Base-by-base conservation (phyloP, 2,797 vertebrate species). In the Coregonus ussuriensis region DNA sequence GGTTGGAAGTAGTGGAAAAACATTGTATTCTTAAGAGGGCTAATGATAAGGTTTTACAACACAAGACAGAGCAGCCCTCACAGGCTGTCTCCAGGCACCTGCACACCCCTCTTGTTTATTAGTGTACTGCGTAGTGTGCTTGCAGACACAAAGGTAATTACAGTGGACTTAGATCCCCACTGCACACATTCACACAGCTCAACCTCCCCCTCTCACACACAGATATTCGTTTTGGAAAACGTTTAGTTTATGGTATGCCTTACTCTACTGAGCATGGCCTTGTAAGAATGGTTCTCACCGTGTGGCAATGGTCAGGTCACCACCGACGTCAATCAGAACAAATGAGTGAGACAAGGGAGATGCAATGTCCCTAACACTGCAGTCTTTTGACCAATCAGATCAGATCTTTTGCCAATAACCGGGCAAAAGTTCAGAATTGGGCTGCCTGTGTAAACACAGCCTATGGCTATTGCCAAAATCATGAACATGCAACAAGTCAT, bases 121-220 rank as follows among this genome's bases (percentile, higher is more conserved):
- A 86, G 91, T 92, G 91, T 90, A 92, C 90, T 87, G 87, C 13
- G 85, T 81, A 72, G 86, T 68, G 35, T 11, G 87, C 85, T 83
- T 72, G 41, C 82, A 25, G 82, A 92, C 88, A 90, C 91, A 92
- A 88, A 91, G 88, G 87, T 86, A 90, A 89, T 87, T 90, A 91
- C 84, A 74, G 74, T 79, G 83, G 83, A 88, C 89, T 92, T 90
- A 93, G 89, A 92, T 90, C 85, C 83, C 84, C 83, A 88, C 78
- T 77, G 84, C 84, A 56, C 52, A 70, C 68, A 59, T 13, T 47
- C 31, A 59, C 62, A 31, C 29, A 9, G 67, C 31, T 51, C 35
- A 53, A 21, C n/a, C 35, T 15, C 3, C 15, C 62, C 16, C 33
- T 9, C 14, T 51, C 29, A 76, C 51, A 76, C 51, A 71, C 77